Conservation (phyloP, 2,113 vertebrate genomes). For the Columba janthina region DNA sequence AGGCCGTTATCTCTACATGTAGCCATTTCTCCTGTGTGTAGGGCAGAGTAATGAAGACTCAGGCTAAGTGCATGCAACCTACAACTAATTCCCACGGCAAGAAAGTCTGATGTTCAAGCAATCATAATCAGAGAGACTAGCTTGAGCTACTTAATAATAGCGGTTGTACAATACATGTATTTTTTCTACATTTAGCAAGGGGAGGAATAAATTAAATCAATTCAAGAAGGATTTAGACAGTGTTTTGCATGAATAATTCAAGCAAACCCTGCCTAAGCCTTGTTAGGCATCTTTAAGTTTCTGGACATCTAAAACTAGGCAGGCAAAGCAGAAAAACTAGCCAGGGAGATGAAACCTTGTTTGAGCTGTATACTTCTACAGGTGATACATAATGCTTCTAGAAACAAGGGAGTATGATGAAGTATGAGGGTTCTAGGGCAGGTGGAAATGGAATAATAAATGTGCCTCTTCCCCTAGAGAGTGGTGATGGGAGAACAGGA, state of each 20-base stretch:
- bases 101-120: background rate
- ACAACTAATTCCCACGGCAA: background rate
- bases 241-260: slow-evolving; percentile 50
- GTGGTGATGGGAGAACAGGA: background rate
- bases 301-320: background rate
- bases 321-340: slow-evolving; percentile 28
- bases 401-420: background rate
- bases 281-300: background rate
- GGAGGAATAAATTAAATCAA: slow-evolving; percentile 57
- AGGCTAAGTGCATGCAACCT: background rate
- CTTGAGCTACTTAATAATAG: slow-evolving; percentile 45
- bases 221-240: slow-evolving; percentile 30
- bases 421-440: background rate
- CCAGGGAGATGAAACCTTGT: background rate
- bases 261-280: background rate
- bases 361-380: background rate
- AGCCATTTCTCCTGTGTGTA: background rate
- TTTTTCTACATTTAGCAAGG: slow-evolving; percentile 42
- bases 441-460: slow-evolving; percentile 16
- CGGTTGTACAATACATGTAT: background rate
- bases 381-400: background rate
- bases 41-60: background rate
- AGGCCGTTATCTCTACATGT: background rate
- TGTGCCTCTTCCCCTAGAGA: background rate
- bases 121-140: background rate